phyloP scores from a whole-genome alignment of 2,113 vertebrate genomes.

The Hippopotamus amphibius region DNA sequence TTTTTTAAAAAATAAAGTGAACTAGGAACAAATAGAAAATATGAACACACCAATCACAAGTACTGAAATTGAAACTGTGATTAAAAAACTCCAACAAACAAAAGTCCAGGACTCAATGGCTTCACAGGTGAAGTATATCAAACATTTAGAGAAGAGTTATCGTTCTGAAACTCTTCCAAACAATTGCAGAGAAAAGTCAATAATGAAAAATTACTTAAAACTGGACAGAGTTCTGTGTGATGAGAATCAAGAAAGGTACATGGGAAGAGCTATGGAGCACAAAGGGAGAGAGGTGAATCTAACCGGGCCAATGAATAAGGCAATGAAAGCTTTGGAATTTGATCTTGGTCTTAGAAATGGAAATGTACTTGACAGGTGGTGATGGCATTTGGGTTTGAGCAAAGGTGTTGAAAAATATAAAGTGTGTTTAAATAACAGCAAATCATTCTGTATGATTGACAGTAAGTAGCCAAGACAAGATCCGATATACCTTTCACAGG shows the following conservation, averaged over 20 bases:
- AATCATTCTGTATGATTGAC: not conserved
- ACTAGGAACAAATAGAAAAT: not conserved
- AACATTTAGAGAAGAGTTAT: not conserved
- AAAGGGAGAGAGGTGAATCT: not conserved
- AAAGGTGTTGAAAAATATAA: slow-evolving; percentile 3
- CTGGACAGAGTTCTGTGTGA: not conserved
- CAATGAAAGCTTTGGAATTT: not conserved
- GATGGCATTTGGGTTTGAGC: not conserved
- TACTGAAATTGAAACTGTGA: not conserved
- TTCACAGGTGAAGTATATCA: not conserved
- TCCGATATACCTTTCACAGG: not conserved
- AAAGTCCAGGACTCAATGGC: not conserved
- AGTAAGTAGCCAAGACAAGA: not conserved
- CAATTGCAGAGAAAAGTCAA: not conserved
- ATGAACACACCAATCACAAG: not conserved
- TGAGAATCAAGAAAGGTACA: not conserved
- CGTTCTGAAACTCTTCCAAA: not conserved
- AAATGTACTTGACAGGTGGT: not conserved
- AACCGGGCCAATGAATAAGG: not conserved
- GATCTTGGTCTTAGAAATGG: not conserved
- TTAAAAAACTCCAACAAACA: not conserved
- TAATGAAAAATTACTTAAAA: slow-evolving; percentile 6
- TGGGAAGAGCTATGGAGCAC: not conserved
- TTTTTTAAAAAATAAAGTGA: too few relatives aligned
- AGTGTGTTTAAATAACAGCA: not conserved